phyloP scores from a whole-genome alignment of 2,113 vertebrate genomes.

The Rhegmatorhina hoffmannsi region DNA sequence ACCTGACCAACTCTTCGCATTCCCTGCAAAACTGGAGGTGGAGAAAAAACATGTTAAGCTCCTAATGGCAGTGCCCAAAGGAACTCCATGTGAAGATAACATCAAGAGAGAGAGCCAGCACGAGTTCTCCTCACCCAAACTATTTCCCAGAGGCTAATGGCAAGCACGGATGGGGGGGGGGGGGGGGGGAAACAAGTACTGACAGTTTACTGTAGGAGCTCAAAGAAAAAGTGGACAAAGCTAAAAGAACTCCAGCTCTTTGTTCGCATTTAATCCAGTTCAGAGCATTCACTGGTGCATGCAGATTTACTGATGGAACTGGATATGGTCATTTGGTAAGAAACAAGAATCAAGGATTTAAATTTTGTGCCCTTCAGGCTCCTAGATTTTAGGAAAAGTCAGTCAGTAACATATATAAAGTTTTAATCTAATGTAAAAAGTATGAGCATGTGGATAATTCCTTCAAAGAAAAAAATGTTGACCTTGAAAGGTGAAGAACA shows the following conservation, averaged over 20 bases:
- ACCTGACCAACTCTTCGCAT: neutral
- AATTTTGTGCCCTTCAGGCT: neutral
- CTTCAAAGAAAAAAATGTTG: neutral
- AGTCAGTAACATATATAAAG: neutral
- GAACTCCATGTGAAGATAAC: constrained; percentile 24
- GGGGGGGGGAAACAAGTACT: constrained; percentile 40
- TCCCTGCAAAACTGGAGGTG: neutral
- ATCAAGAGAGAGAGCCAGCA: neutral
- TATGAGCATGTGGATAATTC: neutral
- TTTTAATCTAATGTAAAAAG: neutral
- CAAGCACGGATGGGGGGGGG: neutral
- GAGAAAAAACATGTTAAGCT: neutral
- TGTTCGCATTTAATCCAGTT: constrained; percentile 35
- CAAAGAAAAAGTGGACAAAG: constrained; percentile 56
- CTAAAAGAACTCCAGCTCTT: constrained; percentile 47
- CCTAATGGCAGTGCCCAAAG: constrained; percentile 8
- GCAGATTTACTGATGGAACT: neutral
- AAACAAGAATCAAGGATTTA: neutral
- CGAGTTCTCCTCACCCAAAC: neutral
- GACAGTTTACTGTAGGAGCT: constrained; percentile 44
- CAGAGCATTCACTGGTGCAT: constrained; percentile 32
- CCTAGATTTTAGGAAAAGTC: neutral
- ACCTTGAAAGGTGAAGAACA: neutral
- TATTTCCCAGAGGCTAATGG: constrained; percentile 65
- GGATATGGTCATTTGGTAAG: neutral